A percentile compares a stretch with the other conserved stretches of the same genome.
phyloP scores from a whole-genome alignment of 2,888 invertebrate species.

The Bembecia ichneumoniformis region DNA sequence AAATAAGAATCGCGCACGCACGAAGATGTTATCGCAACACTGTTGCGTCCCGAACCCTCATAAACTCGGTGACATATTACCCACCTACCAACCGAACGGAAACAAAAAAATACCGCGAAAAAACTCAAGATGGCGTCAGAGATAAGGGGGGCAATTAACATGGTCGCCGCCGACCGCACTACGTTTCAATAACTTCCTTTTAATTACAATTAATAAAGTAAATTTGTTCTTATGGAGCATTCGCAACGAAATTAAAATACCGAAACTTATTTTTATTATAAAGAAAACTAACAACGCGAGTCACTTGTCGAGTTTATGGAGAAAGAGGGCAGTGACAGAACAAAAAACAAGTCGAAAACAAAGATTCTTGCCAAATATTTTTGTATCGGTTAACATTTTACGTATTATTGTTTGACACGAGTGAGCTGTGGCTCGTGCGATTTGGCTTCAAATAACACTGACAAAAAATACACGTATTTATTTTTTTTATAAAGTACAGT shows the following conservation, averaged over 20 bases:
- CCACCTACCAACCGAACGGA: slow-evolving; percentile 6
- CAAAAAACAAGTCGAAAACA: too few species aligned
- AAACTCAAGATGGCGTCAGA: slow-evolving; percentile 30
- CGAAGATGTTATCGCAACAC: slow-evolving; percentile 25
- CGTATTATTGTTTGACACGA: too few species aligned
- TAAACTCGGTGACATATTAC: slow-evolving; percentile 40
- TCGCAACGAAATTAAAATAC: slow-evolving; percentile 7
- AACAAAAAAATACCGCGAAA: slow-evolving; percentile 14
- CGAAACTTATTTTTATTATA: neutral
- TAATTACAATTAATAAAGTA: slow-evolving; percentile 27
- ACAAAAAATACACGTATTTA: too few species aligned
- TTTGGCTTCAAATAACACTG: too few species aligned
- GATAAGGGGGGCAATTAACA: slow-evolving; percentile 37
- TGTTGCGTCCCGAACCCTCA: slow-evolving; percentile 19
- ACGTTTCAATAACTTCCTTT: slow-evolving; percentile 30
- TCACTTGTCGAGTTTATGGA: too few species aligned
- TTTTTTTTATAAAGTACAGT: too few species aligned
- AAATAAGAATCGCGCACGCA: slow-evolving; percentile 5
- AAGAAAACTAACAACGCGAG: neutral
- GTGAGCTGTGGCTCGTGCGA: too few species aligned
- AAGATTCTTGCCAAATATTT: too few species aligned
- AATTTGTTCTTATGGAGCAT: slow-evolving; percentile 6
- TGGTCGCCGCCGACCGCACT: slow-evolving; percentile 14
- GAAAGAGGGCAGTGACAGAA: too few species aligned
- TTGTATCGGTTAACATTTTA: too few species aligned